Evolutionary conservation across 2,888 invertebrate genomes (phyloP), one percentile per base, ranked within the genome.

Genomic region (Heliconius ethilla): DNA sequence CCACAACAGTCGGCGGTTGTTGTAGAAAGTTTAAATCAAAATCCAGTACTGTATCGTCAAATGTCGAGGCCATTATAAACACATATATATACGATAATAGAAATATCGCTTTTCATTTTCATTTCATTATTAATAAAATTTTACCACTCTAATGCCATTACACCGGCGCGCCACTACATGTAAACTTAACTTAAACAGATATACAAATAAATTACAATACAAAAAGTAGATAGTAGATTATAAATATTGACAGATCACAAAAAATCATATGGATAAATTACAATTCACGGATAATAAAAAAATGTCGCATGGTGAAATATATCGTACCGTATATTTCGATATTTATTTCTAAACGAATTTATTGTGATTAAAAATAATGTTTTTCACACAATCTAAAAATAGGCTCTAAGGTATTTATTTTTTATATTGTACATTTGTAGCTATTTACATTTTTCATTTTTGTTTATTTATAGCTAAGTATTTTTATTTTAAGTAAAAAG

Each of bases 21-120:
- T 86, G 85, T 22, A 91, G 84, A 79, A 87, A 87, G 82, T 89
- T 87, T 67, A 92, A 83, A 82, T 91, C 91, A 86, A 92, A 92
- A 81, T 89, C 87, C 3, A 88, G 83, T 70, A 89, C 81, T 65
- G 84, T 81, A 51, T 89, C 87, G 40, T 87, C 85, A 79, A 81
- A 86, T 25, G 81, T 74, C 70, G 83, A 81, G 82, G 84, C 81
- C 88, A 88, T 88, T 76, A 65, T 74, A 37, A 15, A 70, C 29
- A 45, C 51, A 10, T 62, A 75, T 69, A 51, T 73, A 29, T 67
- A 27, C 51, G 65, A 37, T 27, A 27, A 40, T 29, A 40, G 25
- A 37, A 29, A 59, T 70, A 70, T 37, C 29, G 51, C 70, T 70
- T 67, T 40, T 65, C 73, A 76, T 69, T 40, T 76, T 76, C 29